Evolutionary conservation across 2,888 invertebrate species (phyloP), one percentile per base, ranked within the genome.

Genomic region (Smittia sp.): DNA sequence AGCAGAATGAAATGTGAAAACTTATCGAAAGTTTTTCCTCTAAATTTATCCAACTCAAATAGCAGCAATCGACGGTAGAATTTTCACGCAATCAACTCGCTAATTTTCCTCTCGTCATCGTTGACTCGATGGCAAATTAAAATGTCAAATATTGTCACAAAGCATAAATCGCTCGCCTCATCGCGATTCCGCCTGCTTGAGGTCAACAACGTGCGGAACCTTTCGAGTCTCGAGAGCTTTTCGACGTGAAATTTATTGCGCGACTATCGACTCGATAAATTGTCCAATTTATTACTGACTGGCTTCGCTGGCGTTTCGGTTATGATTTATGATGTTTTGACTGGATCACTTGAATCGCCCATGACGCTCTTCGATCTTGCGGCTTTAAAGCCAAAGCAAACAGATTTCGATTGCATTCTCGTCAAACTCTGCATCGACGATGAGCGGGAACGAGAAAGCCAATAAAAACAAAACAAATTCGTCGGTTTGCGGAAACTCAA

Each of bases 231-330:
- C 63, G 27, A n/a, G 27, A 27, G 25, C n/a, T 63, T 25, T 24
- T 27, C 4, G 67, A 52, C 41, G 46, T 67, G 32, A 54, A 69
- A 69, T 69, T 69, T 69, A 69, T 69, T 32, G 25, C 18, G 52
- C 24, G n/a, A 69, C 15, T 20, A 46, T 69, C 54, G 52, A 15
- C n/a, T n/a, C 54, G n/a, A 69, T 69, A 69, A 69, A 69, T 69
- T 69, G 46, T 18, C 1, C 69, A 54, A 69, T 69, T 69, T 69
- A 69, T 69, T 67, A 67, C 54, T 25, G 63, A 63, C 25, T 63
- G 63, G 63, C n/a, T 63, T 58, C 22, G 25, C 7, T 63, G 63
- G n/a, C n/a, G 63, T 63, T 7, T 63, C 63, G 27, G 1, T 58
- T 63, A 63, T 63, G 63, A 63, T 63, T 63, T 63, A 63, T 63